phyloP scores from a whole-genome alignment of 92 coral and sea anemone genomes.

The Paragorgia papillata region DNA sequence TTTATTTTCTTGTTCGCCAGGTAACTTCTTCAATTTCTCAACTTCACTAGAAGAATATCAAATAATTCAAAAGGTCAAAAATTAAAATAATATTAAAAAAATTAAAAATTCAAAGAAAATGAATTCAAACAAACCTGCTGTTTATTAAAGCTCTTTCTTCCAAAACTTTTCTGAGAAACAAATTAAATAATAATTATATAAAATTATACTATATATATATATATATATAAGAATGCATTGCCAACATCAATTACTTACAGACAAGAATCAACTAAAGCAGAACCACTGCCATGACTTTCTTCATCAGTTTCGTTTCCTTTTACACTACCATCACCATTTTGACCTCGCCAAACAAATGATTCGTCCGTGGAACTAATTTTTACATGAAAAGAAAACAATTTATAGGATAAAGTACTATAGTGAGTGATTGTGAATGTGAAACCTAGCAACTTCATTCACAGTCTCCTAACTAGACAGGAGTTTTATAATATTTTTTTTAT shows the following conservation, averaged over 20 bases:
- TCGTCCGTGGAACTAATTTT: constrained; percentile 86
- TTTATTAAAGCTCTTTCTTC: constrained; percentile 83
- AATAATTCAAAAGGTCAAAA: no score
- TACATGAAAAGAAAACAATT: no score
- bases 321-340: constrained; percentile 81
- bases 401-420: no score
- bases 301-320: constrained; percentile 80
- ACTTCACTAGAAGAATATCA: constrained; percentile 5
- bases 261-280: constrained; percentile 91
- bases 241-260: constrained; percentile 72
- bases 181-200: background rate
- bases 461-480: no score
- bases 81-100: no score
- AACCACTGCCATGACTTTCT: constrained; percentile 88
- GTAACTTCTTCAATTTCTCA: constrained; percentile 13
- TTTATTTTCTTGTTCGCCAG: constrained; percentile 5
- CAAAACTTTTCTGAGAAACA: constrained; percentile 76
- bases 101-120: no score
- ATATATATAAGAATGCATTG: background rate
- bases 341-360: constrained; percentile 99
- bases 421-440: no score
- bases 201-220: background rate
- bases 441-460: no score
- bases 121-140: constrained; percentile 69
- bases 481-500: no score